Percentiles rank a stretch among this genome's conserved stretches.
phyloP scores from a whole-genome alignment of 2,888 invertebrate species.

The Lysandra coridon region DNA sequence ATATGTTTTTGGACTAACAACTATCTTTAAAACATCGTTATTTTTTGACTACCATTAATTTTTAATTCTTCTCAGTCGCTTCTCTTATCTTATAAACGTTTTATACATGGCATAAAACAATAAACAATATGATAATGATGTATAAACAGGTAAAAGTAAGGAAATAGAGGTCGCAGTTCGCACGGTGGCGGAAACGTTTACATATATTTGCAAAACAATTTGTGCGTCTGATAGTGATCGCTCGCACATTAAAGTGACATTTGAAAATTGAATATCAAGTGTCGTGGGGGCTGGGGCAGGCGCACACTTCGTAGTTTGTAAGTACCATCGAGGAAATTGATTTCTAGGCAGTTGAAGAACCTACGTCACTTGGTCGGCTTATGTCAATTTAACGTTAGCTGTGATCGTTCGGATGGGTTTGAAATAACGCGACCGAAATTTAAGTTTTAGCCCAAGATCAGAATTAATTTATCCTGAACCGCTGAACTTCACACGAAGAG shows the following conservation, averaged over 20 bases:
- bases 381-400: too few species aligned
- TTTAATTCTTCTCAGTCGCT: neutral
- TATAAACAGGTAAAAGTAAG: neutral
- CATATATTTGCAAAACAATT: neutral
- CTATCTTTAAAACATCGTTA: too few species aligned
- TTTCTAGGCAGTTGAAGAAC: too few species aligned
- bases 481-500: too few species aligned
- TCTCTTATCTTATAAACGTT: neutral
- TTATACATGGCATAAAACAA: neutral
- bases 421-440: too few species aligned
- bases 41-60: neutral
- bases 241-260: constrained; percentile 26
- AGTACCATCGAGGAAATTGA: too few species aligned
- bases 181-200: neutral
- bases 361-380: too few species aligned
- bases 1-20: too few species aligned
- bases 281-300: neutral
- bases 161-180: neutral
- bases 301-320: neutral
- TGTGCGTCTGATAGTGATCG: constrained; percentile 1
- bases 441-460: too few species aligned
- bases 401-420: too few species aligned
- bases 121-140: neutral
- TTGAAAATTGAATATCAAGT: constrained; percentile 8
- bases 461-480: too few species aligned